A percentile compares a stretch with the other conserved stretches of the same genome.
Evolutionary conservation across 2,888 invertebrate species (phyloP).

Genomic region (Ophion obscuratus): DNA sequence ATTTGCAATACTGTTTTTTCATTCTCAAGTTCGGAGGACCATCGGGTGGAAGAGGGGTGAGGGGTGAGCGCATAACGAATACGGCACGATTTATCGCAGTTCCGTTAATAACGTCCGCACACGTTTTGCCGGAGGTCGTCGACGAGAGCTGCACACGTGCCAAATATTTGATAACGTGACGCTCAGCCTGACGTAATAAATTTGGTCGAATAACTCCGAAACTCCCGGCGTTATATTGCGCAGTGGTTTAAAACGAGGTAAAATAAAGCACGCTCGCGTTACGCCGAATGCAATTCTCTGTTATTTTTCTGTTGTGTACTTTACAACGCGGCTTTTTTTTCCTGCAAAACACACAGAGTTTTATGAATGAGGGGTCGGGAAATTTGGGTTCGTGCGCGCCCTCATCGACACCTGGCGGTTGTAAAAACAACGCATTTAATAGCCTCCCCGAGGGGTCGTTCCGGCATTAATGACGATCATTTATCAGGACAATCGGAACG

Average conservation of each 20-base stretch:
- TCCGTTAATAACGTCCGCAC: slow-evolving; percentile 42
- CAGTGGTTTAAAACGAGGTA: slow-evolving; percentile 26
- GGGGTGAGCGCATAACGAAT: not conserved
- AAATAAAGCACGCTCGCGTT: slow-evolving; percentile 49
- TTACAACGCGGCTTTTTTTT: slow-evolving; percentile 32
- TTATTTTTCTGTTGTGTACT: slow-evolving; percentile 25
- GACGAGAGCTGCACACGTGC: slow-evolving; percentile 43
- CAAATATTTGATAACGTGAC: slow-evolving; percentile 54
- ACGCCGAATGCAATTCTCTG: slow-evolving; percentile 41
- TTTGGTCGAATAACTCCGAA: slow-evolving; percentile 37
- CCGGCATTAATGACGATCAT: not conserved
- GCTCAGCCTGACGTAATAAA: slow-evolving; percentile 32
- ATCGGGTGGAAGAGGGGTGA: not conserved
- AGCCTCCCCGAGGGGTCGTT: not conserved
- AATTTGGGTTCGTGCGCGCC: not conserved
- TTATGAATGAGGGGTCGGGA: slow-evolving; percentile 2
- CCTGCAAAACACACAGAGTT: slow-evolving; percentile 2
- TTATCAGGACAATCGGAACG: too few species aligned
- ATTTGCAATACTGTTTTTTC: too few species aligned
- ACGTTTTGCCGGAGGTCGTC: slow-evolving; percentile 40
- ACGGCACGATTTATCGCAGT: slow-evolving; percentile 26
- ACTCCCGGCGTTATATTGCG: slow-evolving; percentile 12
- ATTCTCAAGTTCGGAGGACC: too few species aligned
- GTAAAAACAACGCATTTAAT: slow-evolving; percentile 32
- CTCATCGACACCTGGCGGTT: slow-evolving; percentile 19